Base-by-base conservation (phyloP, 2,888 invertebrate species). In the Aethes cnicana region DNA sequence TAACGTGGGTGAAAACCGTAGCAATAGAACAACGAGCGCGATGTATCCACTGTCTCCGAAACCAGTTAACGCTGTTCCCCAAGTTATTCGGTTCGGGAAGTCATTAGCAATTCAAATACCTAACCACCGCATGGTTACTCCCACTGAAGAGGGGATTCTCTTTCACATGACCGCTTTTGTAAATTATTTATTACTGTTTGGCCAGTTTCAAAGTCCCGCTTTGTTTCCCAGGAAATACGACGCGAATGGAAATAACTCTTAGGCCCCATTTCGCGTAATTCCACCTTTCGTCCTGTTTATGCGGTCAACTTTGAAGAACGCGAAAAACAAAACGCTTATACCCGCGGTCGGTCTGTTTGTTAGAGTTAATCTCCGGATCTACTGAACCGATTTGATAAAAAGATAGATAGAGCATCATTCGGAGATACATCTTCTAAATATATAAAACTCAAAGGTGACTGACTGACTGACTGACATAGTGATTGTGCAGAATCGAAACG, bases 71-170 rank as follows among this genome's bases (percentile, higher is more conserved):
- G 66, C 61, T 59, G 66, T 67, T 72, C 68, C 66, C 68, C 72
- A 80, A 84, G 75, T 81, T 80, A 80, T 80, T 79, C 76, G 73
- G 70, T 72, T 70, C 72, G 71, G 75, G 71, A 74, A 78, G 72
- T 81, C 77, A 86, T 85, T 84, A 86, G 82, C 84, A 84, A 84
- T 84, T 83, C 84, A 84, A 84, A 86, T 84, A 82, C 72, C 74
- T 77, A 80, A 79, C 82, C 75, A 76, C 72, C 77, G 77, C 78
- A 72, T 76, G 74, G 74, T 68, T 70, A 67, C 72, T 68, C 59
- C 74, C 65, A 62, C 71, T 65, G 72, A 74, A 74, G 71, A 74
- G 75, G 69, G 75, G 71, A 76, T 77, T 69, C 79, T 77, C 81
- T 82, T 81, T 78, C 82, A 82, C 83, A 82, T 82, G 81, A 78